Evolutionary conservation across 30 jellyfish, hydroid and myxozoan genomes (phyloP).

Genomic region (Hydra vulgaris): DNA sequence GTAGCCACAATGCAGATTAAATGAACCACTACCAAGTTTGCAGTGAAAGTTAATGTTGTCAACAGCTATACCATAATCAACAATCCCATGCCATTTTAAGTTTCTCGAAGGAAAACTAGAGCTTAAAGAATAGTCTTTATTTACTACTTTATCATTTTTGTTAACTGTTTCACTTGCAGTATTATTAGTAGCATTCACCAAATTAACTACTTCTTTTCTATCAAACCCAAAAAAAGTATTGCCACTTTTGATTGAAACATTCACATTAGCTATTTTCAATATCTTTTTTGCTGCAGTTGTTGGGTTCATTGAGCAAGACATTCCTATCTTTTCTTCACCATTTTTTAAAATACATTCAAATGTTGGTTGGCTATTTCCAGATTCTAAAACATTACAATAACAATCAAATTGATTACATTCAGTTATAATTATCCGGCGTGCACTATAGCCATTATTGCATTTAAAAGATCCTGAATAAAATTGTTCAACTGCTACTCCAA

Average conservation of each 20-base stretch:
- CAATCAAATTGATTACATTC: not conserved
- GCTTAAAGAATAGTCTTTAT: not conserved
- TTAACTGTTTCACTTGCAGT: not conserved
- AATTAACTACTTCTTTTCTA: not conserved
- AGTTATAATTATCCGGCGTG: not conserved
- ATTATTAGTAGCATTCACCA: not conserved
- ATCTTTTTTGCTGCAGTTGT: constrained; percentile 3
- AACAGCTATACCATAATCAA: not conserved
- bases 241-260: constrained; percentile 1
- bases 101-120: not conserved
- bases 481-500: not conserved
- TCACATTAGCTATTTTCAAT: not conserved
- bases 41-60: not conserved
- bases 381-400: not conserved
- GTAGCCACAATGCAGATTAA: constrained; percentile 2
- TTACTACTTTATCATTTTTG: not conserved
- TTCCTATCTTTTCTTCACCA: not conserved
- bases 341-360: not conserved
- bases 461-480: not conserved
- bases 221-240: not conserved
- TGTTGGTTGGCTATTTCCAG: not conserved
- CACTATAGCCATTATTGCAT: not conserved
- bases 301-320: not conserved
- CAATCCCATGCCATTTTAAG: not conserved
- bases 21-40: not conserved